These are phyloP conservation scores for Graphium colonna DNA, from an alignment of 2,888 invertebrate species.

Conservation along the genomic window DNA sequence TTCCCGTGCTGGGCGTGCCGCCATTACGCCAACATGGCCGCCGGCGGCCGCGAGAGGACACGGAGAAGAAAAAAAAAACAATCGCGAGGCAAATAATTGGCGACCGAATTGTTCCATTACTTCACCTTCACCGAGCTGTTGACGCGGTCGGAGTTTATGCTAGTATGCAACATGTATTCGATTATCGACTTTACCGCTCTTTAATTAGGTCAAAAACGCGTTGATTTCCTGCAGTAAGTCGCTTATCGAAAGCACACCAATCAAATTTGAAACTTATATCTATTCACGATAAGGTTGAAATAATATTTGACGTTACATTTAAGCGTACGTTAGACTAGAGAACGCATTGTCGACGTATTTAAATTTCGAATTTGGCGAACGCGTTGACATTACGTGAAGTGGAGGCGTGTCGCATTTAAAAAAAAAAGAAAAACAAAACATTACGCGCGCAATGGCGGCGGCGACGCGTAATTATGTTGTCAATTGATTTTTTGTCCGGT, in stretches of 20 bases:
- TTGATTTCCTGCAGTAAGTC: too few relatives aligned
- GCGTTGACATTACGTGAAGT: constrained; percentile 12
- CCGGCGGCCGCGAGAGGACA: constrained; percentile 22
- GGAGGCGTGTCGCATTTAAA: background rate
- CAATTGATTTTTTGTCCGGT: constrained; percentile 35
- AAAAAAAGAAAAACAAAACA: constrained; percentile 11
- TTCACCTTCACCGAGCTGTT: constrained; percentile 42
- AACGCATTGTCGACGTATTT: background rate
- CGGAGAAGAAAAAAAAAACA: constrained; percentile 44
- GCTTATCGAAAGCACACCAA: too few relatives aligned
- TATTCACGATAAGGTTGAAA: background rate
- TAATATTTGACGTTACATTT: background rate
- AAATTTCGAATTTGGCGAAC: background rate
- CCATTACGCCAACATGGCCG: constrained; percentile 59
- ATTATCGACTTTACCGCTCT: too few relatives aligned
- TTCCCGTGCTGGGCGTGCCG: constrained; percentile 43
- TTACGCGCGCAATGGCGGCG: constrained; percentile 30
- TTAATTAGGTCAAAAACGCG: too few relatives aligned
- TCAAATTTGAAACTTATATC: constrained; percentile 10
- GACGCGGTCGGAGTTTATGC: constrained; percentile 7
- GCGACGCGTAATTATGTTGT: constrained; percentile 45
- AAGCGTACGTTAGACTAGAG: background rate
- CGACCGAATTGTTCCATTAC: constrained; percentile 63
- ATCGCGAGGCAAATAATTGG: constrained; percentile 56
- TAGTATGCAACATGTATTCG: background rate